Base-by-base conservation (phyloP, 2,113 vertebrate species). In the Sterna hirundo region DNA sequence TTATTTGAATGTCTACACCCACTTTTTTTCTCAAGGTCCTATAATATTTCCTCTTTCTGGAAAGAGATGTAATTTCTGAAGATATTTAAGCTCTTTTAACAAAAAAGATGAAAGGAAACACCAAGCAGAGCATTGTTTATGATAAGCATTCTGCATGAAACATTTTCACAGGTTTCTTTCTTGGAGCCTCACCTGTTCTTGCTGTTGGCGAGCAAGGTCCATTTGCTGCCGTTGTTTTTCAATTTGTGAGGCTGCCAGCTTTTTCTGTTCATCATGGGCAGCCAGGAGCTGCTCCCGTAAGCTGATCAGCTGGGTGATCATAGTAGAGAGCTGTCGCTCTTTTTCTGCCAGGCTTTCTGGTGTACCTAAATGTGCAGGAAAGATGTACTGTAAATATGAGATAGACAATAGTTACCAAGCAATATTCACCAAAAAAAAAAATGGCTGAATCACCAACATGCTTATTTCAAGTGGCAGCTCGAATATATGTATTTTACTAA, bases 161-260 rank as follows among this genome's bases (percentile, higher is more conserved):
- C 49, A 55, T 86, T 58, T 96, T 95, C 94, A 46, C 66, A 79
- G 86, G 94, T 94, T 93, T 81, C 90, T 62, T 89, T 87, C 87
- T 71, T 84, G 94, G 68, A 91, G 40, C 81, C 98, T 98, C 98
- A 99, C 99, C 99, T 99, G 99, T 96, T 99, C 99, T 98, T 99
- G 99, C 97, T 99, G 99, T 96, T 99, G 99, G 95, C 99, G 99
- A 93, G 99, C 99, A 95, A 99, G 98, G 98, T 99, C 99, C 99
- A 99, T 99, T 98, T 99, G 99, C 98, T 99, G 99, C 97, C 99
- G 98, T 97, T 99, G 99, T 97, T 99, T 99, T 97, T 99, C 99
- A 97, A 99, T 99, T 98, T 99, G 99, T 36, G 99, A 99, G 85
- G 99, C 99, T 54, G 99, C 99, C 92, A 99, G 99, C 96, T 99